phyloP scores from a whole-genome alignment of 2,113 vertebrate genomes.

The Dolichallabes microphthalmus region DNA sequence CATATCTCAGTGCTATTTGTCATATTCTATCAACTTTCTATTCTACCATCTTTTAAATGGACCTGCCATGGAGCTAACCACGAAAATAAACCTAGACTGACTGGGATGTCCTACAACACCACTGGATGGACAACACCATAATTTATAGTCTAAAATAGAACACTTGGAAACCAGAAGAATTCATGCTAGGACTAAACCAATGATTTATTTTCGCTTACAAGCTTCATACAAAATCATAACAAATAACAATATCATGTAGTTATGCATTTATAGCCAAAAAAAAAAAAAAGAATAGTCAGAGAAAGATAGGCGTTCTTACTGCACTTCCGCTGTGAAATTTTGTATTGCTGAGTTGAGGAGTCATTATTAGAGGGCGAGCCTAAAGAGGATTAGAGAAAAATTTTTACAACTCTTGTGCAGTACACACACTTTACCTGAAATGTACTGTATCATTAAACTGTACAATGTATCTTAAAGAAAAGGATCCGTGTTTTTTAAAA shows the following conservation, averaged over 20 bases:
- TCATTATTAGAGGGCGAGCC: slow-evolving; percentile 42
- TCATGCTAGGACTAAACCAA: slow-evolving; percentile 38
- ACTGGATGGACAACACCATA: slow-evolving; percentile 44
- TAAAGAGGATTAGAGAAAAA: slow-evolving; percentile 26
- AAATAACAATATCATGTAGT: slow-evolving; percentile 49
- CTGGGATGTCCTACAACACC: slow-evolving; percentile 32
- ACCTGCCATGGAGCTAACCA: slow-evolving; percentile 29
- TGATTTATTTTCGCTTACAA: slow-evolving; percentile 27
- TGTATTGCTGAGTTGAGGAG: slow-evolving; percentile 27
- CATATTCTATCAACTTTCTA: not conserved
- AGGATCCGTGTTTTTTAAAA: too few relatives aligned
- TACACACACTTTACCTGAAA: not conserved
- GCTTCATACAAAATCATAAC: slow-evolving; percentile 47
- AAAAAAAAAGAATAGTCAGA: slow-evolving; percentile 27
- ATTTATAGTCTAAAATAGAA: slow-evolving; percentile 56
- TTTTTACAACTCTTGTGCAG: slow-evolving; percentile 15
- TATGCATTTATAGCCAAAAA: slow-evolving; percentile 2
- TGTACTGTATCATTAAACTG: not conserved
- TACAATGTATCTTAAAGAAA: not conserved
- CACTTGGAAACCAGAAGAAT: slow-evolving; percentile 38
- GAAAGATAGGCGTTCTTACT: slow-evolving; percentile 38
- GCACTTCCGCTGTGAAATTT: slow-evolving; percentile 44
- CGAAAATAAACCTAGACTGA: slow-evolving; percentile 37
- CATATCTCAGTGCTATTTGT: not conserved
- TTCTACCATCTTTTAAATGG: slow-evolving; percentile 1